Evolutionary conservation across 2,113 vertebrate genomes (phyloP), one percentile per base, ranked within the genome.

Genomic region (Phylloscopus trochilus): DNA sequence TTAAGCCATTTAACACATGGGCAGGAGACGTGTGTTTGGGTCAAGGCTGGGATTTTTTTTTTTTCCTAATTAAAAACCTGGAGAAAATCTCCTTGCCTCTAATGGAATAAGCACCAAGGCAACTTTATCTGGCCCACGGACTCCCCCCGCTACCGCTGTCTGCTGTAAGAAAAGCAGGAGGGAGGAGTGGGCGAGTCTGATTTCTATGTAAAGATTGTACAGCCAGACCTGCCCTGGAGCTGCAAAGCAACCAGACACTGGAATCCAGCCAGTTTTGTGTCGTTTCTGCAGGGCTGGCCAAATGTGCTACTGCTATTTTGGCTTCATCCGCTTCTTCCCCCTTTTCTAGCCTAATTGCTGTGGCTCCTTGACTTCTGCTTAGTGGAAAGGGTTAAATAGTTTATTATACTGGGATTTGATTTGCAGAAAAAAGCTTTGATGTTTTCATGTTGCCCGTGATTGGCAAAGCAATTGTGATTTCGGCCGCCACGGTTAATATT

Each of bases 51-150:
- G 60, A 19, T 69, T 69, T 83, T 69, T 83, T 63, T 83, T 90
- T 81, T 63, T 83, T 90, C 77, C 89, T 52, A 76, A 91, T 95
- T 95, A 87, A 53, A 84, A 89, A 89, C 20, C 12, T 52, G n/a
- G 67, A 92, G 60, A 88, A 88, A 94, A 80, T 15, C 9, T 1
- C 75, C 46, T 86, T 92, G 26, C 35, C 23, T 69, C 33, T 83
- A 68, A 82, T 19, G 64, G 76, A 93, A 52, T 81, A 86, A 93
- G 43, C 6, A 11, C 72, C 30, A 63, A 62, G 73, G 83, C 58
- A 81, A 44, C 56, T 93, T 83, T 10, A 58, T 55, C 59, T 80
- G 82, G 53, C 67, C 27, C 6, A 10, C 43, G 15, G 83, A 49
- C 33, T 89, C 52, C 64, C 58, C 53, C 44, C 1, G 6, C 49